Conservation (phyloP, 2,888 invertebrate species). For the Drosophila anceps region DNA sequence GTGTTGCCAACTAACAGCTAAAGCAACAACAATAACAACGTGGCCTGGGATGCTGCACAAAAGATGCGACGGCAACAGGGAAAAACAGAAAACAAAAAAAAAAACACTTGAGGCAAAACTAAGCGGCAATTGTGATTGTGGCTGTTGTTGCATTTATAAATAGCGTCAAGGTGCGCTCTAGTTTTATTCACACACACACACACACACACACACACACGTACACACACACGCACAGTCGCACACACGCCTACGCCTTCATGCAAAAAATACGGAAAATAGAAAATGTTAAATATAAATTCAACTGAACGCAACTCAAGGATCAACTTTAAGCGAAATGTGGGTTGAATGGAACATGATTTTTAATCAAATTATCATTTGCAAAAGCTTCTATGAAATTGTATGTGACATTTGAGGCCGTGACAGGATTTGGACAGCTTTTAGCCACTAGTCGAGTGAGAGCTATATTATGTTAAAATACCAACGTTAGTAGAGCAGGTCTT, state of each 20-base stretch:
- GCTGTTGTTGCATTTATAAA: constrained; percentile 66
- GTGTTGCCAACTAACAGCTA: constrained; percentile 55
- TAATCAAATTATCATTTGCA: constrained; percentile 41
- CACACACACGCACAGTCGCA: background rate
- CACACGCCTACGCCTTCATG: constrained; percentile 23
- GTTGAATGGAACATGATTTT: constrained; percentile 5
- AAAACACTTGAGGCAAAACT: constrained; percentile 69
- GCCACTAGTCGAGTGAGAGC: background rate
- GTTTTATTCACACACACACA: constrained; percentile 51
- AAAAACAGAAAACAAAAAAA: constrained; percentile 25
- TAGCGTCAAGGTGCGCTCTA: constrained; percentile 78
- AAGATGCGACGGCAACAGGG: constrained; percentile 32
- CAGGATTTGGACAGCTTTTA: background rate
- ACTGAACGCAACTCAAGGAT: background rate
- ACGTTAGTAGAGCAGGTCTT: constrained; percentile 1
- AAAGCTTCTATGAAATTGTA: background rate
- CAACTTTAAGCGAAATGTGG: background rate
- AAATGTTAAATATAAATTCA: constrained; percentile 57
- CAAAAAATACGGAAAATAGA: constrained; percentile 40
- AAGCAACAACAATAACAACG: constrained; percentile 33
- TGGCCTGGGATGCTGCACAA: constrained; percentile 49
- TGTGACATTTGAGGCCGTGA: background rate
- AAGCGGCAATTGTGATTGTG: constrained; percentile 67
- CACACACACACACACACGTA: constrained; percentile 1
- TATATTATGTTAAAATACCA: background rate